Base-by-base conservation (phyloP, 2,797 vertebrate species). In the Xerus rutilus region DNA sequence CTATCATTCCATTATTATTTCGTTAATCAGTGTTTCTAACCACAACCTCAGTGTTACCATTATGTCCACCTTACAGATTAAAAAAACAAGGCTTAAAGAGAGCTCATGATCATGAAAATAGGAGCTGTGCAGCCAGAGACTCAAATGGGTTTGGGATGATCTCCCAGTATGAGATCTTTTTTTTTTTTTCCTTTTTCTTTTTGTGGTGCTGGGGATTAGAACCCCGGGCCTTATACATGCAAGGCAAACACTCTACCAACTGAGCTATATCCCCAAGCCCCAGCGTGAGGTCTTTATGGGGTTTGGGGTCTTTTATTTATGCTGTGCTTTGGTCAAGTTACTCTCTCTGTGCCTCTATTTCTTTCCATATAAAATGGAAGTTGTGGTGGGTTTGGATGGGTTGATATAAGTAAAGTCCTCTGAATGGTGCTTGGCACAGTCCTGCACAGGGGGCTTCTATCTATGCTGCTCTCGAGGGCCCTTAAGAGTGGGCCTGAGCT, bases 11-110 rank as follows among this genome's bases (percentile, higher is more conserved):
- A 52, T 72, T n/a, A 32, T n/a, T 32, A 70, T 54, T 47, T 73
- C 88, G 59, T 72, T 43, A 69, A 32, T 59, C 70, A 91, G 32
- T 82, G 77, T 49, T 95, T 74, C 85, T 92, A 92, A 86, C 64
- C 47, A 57, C 12, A 39, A 49, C 20, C 47, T 30, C 93, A 25
- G n/a, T 39, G 54, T 25, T 49, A 21, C 45, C 35, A 20, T 43
- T 49, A 17, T 28, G 23, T 39, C 65, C 59, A 78, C 88, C 94
- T 94, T 86, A 90, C 17, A 52, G 45, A 62, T 89, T 65, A 70
- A 87, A 64, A 86, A 86, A 95, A 54, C 15, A 67, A 74, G 32
- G 30, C 13, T 94, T 69, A 70, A 87, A 76, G 70, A 62, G 20
- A 83, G n/a, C 25, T 13, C 3, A 23, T 35, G 64, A 89, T 23